Evolutionary conservation across 2,113 vertebrate species (phyloP).

Genomic region (Naja naja): DNA sequence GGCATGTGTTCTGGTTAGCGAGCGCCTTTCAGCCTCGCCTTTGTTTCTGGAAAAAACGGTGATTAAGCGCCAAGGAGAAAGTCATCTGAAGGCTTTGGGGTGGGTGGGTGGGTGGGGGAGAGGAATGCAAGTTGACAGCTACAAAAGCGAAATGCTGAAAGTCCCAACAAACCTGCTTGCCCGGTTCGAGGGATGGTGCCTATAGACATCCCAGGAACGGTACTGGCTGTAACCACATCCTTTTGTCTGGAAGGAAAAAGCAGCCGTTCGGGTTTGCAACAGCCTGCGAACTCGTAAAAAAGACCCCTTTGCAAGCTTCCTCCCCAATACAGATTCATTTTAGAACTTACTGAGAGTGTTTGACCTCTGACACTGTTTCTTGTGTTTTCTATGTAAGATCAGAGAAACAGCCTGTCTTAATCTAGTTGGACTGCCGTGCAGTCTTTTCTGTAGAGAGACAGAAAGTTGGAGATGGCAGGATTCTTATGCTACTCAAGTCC

Average conservation of each 20-base stretch:
- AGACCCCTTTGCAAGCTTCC: neutral
- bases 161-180: slow-evolving; percentile 36
- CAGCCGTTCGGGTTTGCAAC: neutral
- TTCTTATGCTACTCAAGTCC: neutral
- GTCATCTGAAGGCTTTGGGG: neutral
- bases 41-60: neutral
- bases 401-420: neutral
- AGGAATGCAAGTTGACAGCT: neutral
- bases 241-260: neutral
- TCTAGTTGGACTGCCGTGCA: neutral
- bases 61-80: neutral
- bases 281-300: neutral
- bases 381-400: neutral
- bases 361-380: neutral
- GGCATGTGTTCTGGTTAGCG: neutral
- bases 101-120: neutral
- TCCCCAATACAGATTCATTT: neutral
- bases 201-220: neutral
- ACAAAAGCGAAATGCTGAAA: slow-evolving; percentile 4
- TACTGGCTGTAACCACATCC: neutral
- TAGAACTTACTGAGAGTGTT: too few relatives aligned
- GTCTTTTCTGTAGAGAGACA: too few relatives aligned
- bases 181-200: slow-evolving; percentile 25
- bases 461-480: neutral
- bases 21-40: neutral